Conservation (phyloP, 2,888 invertebrate genomes). For the Carterocephalus palaemon region DNA sequence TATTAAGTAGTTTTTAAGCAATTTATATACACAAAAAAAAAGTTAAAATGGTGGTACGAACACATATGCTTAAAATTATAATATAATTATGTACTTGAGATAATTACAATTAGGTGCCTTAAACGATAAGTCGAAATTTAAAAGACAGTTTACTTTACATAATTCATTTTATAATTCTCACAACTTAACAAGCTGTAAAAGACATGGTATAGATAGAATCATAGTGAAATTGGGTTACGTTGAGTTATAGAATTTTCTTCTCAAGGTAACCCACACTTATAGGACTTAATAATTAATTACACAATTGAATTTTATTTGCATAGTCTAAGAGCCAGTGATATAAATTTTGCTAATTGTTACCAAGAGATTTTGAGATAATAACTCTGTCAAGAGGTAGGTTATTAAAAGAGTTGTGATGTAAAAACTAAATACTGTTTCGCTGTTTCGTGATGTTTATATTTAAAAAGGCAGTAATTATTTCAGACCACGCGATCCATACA, state of each 20-base stretch:
- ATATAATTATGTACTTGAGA: constrained; percentile 35
- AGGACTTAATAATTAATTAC: background rate
- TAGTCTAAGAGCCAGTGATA: constrained; percentile 4
- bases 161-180: constrained; percentile 3
- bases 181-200: background rate
- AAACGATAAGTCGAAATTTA: too few species aligned
- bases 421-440: too few species aligned
- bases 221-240: too few species aligned
- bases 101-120: too few species aligned
- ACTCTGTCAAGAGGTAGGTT: background rate
- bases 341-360: constrained; percentile 9
- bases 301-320: background rate
- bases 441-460: too few species aligned
- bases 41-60: constrained; percentile 59
- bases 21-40: constrained; percentile 40
- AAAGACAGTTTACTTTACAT: too few species aligned
- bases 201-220: too few species aligned
- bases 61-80: constrained; percentile 39
- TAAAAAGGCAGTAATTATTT: too few species aligned
- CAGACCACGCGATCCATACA: too few species aligned
- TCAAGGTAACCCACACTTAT: background rate
- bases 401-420: too few species aligned
- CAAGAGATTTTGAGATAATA: constrained; percentile 1
- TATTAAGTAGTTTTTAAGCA: constrained; percentile 20
- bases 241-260: too few species aligned